phyloP scores from a whole-genome alignment of 2,113 vertebrate species.

The Anarhynchus alexandrinus region DNA sequence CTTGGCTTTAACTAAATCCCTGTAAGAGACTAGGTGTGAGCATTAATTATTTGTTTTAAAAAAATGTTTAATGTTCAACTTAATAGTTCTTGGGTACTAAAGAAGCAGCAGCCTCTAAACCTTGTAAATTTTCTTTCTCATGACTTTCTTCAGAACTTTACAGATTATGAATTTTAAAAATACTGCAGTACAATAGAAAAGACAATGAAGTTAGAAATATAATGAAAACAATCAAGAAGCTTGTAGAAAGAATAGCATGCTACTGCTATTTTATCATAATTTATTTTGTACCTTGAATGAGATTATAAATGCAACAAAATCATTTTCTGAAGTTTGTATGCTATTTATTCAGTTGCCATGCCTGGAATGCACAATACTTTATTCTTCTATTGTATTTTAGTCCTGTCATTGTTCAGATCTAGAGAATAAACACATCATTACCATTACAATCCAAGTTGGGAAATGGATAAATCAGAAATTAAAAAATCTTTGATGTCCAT shows the following conservation, averaged over 20 bases:
- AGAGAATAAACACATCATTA: slow-evolving; percentile 11
- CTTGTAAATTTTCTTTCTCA: not conserved
- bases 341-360: not conserved
- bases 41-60: not conserved
- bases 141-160: not conserved
- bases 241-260: not conserved
- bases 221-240: not conserved
- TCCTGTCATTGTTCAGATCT: not conserved
- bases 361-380: not conserved
- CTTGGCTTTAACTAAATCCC: not conserved
- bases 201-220: not conserved
- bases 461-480: not conserved
- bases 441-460: not conserved
- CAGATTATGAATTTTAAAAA: not conserved
- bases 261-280: not conserved
- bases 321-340: not conserved
- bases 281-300: not conserved
- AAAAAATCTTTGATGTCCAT: not conserved
- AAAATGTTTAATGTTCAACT: not conserved
- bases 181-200: not conserved
- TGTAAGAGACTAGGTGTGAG: not conserved
- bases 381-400: not conserved
- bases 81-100: not conserved
- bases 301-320: not conserved
- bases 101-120: not conserved